Evolutionary conservation across 1,140 invertebrate species (phyloP), one percentile per base, ranked within the genome.

Genomic region (Pteromalus puparum): DNA sequence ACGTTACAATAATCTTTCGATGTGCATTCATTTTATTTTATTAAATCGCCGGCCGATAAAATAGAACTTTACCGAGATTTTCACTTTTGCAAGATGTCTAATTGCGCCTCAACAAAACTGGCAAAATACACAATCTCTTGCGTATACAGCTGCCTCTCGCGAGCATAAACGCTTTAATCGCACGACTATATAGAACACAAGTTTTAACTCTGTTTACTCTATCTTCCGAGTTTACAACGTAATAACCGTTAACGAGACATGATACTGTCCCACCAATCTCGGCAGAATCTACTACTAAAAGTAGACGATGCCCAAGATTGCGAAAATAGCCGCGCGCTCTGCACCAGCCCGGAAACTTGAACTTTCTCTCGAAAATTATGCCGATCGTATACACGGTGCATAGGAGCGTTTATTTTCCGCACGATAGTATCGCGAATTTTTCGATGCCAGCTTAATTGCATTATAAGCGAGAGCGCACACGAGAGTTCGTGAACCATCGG

Each of bases 351-450:
- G 53, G 9, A 28, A 72, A 53, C 38, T 80, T 72, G 13, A 72
- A 72, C 38, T 80, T 72, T 68, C 67, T 30, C 30, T 81, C 21
- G 65, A 46, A 80, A 80, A 80, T 79, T 30, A 42, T 42, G 61
- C 61, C 28, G 65, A 78, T 79, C 30, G 24, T 18, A 18, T 53
- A 53, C 48, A 53, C 48, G 9, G 38, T 1, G 10, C 38, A 53
- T 53, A 53, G 30, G 24, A 42, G 21, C 48, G 9, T 30, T 79
- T 46, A 68, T 38, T 38, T 34, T 78, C 76, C 13, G 30, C 30
- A 34, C 76, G 53, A 78, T 78, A 38, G 18, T 24, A 67, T 67
- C 61, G 53, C 28, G 38, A 2, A 78, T 65, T 78, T 78, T 65
- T 34, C 13, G 10, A 42, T 53, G 18, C 48, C 53, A 1, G 53